Base-by-base conservation (phyloP, 2,797 vertebrate genomes). In the Smutsia gigantea region DNA sequence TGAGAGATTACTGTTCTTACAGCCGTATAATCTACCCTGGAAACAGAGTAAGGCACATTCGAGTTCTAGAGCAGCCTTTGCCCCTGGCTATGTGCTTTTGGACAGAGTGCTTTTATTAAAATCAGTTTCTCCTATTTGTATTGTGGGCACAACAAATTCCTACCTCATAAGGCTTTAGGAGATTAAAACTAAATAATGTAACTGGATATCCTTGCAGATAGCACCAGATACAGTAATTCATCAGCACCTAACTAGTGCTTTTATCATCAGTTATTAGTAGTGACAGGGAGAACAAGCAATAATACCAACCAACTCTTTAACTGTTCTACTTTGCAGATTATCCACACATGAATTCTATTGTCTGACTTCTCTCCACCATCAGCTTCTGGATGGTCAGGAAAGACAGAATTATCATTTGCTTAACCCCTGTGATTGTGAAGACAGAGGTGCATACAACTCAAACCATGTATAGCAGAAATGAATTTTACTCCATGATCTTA, bases 101-200 rank as follows among this genome's bases (percentile, higher is more conserved):
- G 42, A 46, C 39, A 77, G 27, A 19, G 64, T 68, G n/a, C n/a
- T 21, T 68, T 49, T 59, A 34, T 42, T n/a, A 72, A n/a, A 4
- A 13, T 64, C 68, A 42, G 51, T 87, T 57, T 74, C 90, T 83
- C 85, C 68, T 46, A 19, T 34, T 64, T 42, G 42, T 55, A 63
- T 71, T 82, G 18, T 13, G 15, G 55, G 37, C 81, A 55, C 29
- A 49, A 42, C 55, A 71, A 63, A 55, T 86, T 37, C 61, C 59
- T 74, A 15, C 37, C 27, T 63, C 37, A 23, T 3, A 12, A 29
- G 46, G 23, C 39, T 86, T 77, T 29, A 5, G 25, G 31, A 29
- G 21, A 89, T 31, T 90, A 18, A 77, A 51, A 72, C 64, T 78
- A 49, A 55, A 23, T 53, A 21, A 31, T 7, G 2, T 13, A 42